Conservation (phyloP, 2,797 vertebrate genomes). For the Lates japonicus region DNA sequence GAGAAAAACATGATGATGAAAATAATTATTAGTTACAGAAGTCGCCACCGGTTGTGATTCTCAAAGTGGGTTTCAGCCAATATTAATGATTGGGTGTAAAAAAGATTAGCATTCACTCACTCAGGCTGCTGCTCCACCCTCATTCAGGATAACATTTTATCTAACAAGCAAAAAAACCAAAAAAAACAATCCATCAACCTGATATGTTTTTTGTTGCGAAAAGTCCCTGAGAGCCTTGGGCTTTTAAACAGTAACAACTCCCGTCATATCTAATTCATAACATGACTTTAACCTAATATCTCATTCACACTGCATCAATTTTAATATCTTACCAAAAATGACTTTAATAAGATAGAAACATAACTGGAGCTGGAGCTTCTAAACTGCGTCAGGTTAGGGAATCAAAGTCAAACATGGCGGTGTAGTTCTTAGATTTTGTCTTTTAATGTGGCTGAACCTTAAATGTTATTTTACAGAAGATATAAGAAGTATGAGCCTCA, state of each 20-base stretch:
- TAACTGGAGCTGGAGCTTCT: neutral
- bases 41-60: neutral
- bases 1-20: neutral
- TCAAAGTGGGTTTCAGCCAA: neutral
- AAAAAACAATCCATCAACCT: neutral
- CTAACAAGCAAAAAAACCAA: neutral
- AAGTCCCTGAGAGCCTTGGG: neutral
- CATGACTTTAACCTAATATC: neutral
- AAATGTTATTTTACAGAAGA: neutral
- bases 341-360: neutral
- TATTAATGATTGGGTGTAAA: neutral
- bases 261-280: constrained; percentile 1
- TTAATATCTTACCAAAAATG: neutral
- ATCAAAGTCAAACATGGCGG: neutral
- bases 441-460: neutral
- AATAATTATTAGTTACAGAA: neutral
- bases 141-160: neutral
- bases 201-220: neutral
- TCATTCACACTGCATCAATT: neutral
- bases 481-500: neutral
- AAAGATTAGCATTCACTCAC: neutral
- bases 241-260: neutral
- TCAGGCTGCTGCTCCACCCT: neutral
- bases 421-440: neutral
- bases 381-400: neutral